These are phyloP conservation scores for Oryzaephilus surinamensis DNA, from an alignment of 1,140 invertebrate species.

Conservation along the genomic window DNA sequence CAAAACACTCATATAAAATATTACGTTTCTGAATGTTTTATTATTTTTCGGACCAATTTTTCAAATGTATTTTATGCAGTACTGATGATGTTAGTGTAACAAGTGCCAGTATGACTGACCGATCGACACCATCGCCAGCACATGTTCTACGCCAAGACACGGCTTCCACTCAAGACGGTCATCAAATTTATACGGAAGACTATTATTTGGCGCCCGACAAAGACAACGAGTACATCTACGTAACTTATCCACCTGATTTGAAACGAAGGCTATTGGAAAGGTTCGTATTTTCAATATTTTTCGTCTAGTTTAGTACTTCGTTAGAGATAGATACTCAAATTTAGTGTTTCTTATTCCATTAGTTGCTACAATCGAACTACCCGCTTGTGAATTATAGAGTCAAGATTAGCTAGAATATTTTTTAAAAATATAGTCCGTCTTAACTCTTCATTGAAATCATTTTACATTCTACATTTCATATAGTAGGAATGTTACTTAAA, in stretches of 20 bases:
- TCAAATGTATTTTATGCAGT: too few relatives aligned
- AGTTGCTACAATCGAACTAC: conserved; percentile 65
- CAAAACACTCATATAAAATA: neutral
- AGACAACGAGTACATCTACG: conserved; percentile 71
- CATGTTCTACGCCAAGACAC: conserved; percentile 38
- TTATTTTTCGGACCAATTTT: conserved; percentile 6
- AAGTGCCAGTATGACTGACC: conserved; percentile 49
- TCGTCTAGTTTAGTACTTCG: too few relatives aligned
- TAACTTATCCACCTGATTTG: conserved; percentile 72
- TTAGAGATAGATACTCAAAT: too few relatives aligned
- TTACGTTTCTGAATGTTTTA: conserved; percentile 6
- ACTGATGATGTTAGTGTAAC: conserved; percentile 52
- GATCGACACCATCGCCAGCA: conserved; percentile 48
- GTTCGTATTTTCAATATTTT: conserved; percentile 41
- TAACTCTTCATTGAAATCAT: too few relatives aligned
- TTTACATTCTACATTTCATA: too few relatives aligned
- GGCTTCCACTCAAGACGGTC: conserved; percentile 30
- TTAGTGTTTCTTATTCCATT: conserved; percentile 37
- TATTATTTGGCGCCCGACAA: conserved; percentile 44
- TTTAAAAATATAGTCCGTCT: conserved; percentile 2
- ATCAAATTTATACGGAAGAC: conserved; percentile 37
- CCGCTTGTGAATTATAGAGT: conserved; percentile 43
- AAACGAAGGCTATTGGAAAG: conserved; percentile 69
- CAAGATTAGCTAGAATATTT: conserved; percentile 7
- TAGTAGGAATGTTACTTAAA: too few relatives aligned